Conservation (phyloP, 2,888 invertebrate genomes). For the Gortyna flavago region DNA sequence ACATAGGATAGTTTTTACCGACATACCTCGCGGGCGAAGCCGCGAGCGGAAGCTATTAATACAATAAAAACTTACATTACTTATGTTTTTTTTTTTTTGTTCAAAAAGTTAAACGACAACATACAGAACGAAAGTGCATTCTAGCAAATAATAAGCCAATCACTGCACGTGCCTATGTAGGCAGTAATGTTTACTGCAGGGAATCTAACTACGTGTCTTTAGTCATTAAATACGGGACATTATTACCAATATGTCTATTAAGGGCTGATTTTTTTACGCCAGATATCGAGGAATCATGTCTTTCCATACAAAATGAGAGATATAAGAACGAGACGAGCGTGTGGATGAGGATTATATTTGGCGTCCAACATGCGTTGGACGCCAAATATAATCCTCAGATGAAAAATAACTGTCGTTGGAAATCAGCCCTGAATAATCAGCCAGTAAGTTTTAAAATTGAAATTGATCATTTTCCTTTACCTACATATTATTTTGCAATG, state of each 20-base stretch:
- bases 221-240: conserved; percentile 19
- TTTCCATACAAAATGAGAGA: not conserved
- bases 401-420: not conserved
- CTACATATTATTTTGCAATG: not conserved
- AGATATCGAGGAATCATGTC: not conserved
- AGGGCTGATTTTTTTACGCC: not conserved
- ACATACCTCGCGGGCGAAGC: too few relatives aligned
- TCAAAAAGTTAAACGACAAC: conserved; percentile 21
- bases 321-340: too few relatives aligned
- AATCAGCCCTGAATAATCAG: not conserved
- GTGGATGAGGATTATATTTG: too few relatives aligned
- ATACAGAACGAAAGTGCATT: not conserved
- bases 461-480: not conserved
- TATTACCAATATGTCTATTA: conserved; percentile 32
- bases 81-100: not conserved
- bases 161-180: conserved; percentile 17
- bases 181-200: conserved; percentile 9
- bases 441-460: not conserved
- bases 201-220: conserved; percentile 38
- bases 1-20: too few relatives aligned
- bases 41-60: too few relatives aligned
- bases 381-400: too few relatives aligned
- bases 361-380: too few relatives aligned
- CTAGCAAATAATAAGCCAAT: conserved; percentile 41
- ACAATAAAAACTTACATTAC: too few relatives aligned